Percentiles rank a stretch among this genome's conserved stretches.
These are phyloP conservation scores for Trinectes maculatus DNA, from an alignment of 2,113 vertebrate species.

Conservation along the genomic window DNA sequence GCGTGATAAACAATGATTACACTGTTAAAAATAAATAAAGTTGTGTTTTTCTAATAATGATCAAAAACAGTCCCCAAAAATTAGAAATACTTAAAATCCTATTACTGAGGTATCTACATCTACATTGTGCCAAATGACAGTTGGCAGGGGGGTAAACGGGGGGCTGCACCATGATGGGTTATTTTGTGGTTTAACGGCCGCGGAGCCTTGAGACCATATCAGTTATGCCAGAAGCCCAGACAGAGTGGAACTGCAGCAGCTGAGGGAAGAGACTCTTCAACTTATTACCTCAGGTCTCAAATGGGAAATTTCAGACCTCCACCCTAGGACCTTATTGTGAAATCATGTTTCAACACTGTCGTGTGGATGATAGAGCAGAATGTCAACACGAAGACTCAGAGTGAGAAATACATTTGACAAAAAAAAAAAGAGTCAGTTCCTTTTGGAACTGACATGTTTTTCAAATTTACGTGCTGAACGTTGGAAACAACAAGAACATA, in stretches of 20 bases:
- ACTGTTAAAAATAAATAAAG: too few species aligned
- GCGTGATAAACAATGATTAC: too few species aligned
- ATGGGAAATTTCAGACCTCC: slow-evolving; percentile 45
- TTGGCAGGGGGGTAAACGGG: slow-evolving; percentile 30
- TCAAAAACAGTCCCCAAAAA: background rate
- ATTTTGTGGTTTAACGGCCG: slow-evolving; percentile 66
- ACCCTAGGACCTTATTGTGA: slow-evolving; percentile 25
- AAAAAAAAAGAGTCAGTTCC: slow-evolving; percentile 2
- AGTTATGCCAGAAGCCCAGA: slow-evolving; percentile 55
- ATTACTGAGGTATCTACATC: background rate
- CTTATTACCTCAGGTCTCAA: slow-evolving; percentile 45
- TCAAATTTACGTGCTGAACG: background rate
- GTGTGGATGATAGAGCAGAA: background rate
- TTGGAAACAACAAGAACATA: background rate
- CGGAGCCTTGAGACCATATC: slow-evolving; percentile 55
- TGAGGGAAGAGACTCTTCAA: slow-evolving; percentile 44
- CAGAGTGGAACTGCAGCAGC: slow-evolving; percentile 43
- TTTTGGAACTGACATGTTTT: background rate
- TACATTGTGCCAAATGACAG: slow-evolving; percentile 2
- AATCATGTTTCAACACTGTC: slow-evolving; percentile 28
- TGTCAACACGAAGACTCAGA: background rate
- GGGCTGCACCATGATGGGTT: slow-evolving; percentile 37
- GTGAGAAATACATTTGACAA: background rate
- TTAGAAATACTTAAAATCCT: background rate
- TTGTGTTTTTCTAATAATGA: too few species aligned